phyloP scores from a whole-genome alignment of 2,113 vertebrate genomes.

The Aix galericulata region DNA sequence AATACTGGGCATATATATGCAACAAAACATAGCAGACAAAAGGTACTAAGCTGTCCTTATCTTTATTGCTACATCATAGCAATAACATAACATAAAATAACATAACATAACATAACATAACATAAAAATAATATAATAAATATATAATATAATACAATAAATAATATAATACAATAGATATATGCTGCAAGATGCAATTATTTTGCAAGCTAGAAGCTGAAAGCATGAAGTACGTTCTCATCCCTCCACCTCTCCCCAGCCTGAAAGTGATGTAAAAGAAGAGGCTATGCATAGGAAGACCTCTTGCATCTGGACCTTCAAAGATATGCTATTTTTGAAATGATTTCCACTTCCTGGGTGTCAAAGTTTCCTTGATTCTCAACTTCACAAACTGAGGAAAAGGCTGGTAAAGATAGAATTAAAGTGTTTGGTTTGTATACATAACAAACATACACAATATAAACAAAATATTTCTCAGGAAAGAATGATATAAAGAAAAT shows the following conservation, averaged over 20 bases:
- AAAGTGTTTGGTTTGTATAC: background rate
- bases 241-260: background rate
- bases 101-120: background rate
- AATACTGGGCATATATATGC: background rate
- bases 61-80: background rate
- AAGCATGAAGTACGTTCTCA: background rate
- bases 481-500: background rate
- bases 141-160: too few relatives aligned
- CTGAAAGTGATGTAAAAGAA: background rate
- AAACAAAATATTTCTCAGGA: background rate
- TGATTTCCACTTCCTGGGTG: background rate
- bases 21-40: background rate
- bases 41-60: background rate
- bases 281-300: background rate
- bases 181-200: background rate
- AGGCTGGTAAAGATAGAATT: background rate
- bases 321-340: background rate
- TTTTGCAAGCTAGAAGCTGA: background rate
- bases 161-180: background rate
- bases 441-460: background rate
- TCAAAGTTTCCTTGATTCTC: background rate
- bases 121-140: too few relatives aligned
- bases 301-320: background rate
- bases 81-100: background rate
- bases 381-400: background rate